phyloP scores from a whole-genome alignment of 1,140 invertebrate species.

The Diuraphis noxia region DNA sequence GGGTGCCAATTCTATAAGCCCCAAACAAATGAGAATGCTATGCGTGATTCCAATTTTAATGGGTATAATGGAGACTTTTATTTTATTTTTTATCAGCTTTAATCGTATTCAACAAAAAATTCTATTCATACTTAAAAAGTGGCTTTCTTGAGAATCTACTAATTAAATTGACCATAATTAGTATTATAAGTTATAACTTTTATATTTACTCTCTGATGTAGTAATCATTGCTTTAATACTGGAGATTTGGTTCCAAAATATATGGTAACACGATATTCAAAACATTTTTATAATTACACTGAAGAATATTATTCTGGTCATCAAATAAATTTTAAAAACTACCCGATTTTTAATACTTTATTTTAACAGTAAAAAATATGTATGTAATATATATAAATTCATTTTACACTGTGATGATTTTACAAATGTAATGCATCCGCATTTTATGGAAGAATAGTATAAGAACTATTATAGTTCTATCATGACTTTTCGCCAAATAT shows the following conservation, averaged over 20 bases:
- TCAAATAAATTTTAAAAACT: background rate
- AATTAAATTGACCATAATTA: background rate
- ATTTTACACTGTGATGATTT: background rate
- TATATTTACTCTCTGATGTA: background rate
- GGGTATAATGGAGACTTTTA: background rate
- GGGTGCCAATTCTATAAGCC: background rate
- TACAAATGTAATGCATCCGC: background rate
- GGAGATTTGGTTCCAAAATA: background rate
- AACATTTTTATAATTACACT: background rate
- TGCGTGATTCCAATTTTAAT: background rate
- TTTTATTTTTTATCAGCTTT: background rate
- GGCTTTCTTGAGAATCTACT: background rate
- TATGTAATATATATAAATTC: background rate
- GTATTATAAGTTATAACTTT: background rate
- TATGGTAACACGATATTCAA: background rate
- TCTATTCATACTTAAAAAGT: background rate
- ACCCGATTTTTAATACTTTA: background rate
- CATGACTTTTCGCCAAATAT: background rate
- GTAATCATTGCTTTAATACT: background rate
- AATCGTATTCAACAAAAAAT: background rate
- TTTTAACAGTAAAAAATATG: background rate
- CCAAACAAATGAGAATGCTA: background rate
- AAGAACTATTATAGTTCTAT: background rate
- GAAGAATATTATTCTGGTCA: background rate
- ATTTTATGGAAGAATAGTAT: background rate